phyloP scores from a whole-genome alignment of 2,113 vertebrate genomes.

The Catagonus wagneri region DNA sequence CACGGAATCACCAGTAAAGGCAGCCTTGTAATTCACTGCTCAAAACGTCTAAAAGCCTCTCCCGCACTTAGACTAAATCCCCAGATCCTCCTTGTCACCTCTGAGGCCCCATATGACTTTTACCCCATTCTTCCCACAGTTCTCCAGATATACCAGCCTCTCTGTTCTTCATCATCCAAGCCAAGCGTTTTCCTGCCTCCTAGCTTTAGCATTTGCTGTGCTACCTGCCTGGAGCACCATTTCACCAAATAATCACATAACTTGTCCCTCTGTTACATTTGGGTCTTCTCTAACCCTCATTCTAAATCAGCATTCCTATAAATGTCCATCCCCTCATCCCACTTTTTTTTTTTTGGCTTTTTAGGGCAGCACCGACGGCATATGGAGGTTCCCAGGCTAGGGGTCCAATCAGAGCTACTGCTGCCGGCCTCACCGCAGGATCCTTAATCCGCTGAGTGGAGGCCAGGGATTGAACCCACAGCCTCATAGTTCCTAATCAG shows the following conservation, averaged over 20 bases:
- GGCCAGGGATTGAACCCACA: no score
- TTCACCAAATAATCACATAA: not conserved
- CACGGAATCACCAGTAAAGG: not conserved
- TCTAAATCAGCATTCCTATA: not conserved
- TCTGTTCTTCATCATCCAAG: not conserved
- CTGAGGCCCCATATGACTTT: not conserved
- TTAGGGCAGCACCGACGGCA: not conserved
- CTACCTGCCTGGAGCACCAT: not conserved
- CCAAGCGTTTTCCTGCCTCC: not conserved
- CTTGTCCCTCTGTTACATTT: not conserved
- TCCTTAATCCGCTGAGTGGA: no score
- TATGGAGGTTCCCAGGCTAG: no score
- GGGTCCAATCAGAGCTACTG: no score
- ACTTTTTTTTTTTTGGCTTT: not conserved
- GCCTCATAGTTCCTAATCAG: no score
- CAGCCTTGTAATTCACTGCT: not conserved
- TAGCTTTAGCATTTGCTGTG: not conserved
- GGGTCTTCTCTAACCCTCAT: not conserved
- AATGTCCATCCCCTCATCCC: not conserved
- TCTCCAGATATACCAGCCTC: not conserved
- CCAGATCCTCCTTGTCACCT: not conserved
- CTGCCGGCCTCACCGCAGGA: no score
- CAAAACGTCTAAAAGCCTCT: not conserved
- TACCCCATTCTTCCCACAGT: not conserved
- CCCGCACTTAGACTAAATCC: not conserved